These are phyloP conservation scores for Littorina saxatilis DNA, from an alignment of 1,140 invertebrate species.

Conservation along the genomic window DNA sequence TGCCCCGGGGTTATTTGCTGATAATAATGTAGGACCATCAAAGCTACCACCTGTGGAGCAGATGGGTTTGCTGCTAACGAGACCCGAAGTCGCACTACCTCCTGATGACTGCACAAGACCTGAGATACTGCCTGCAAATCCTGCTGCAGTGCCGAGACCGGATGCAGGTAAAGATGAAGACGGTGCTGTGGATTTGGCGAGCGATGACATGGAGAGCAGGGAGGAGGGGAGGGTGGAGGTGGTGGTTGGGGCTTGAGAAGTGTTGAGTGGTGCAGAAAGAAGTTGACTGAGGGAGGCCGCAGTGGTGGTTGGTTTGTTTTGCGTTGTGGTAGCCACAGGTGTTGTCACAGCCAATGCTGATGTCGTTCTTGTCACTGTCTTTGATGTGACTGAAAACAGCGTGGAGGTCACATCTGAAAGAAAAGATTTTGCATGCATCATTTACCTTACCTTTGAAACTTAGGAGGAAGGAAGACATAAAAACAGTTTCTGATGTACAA, in stretches of 20 bases:
- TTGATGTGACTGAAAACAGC: too few species aligned
- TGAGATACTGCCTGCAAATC: background rate
- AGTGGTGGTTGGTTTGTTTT: background rate
- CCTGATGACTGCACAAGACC: background rate
- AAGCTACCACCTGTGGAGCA: background rate
- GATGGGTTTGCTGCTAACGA: conserved; percentile 12
- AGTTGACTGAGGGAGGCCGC: conserved; percentile 19
- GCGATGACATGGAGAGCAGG: background rate
- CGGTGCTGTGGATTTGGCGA: background rate
- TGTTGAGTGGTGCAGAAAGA: background rate
- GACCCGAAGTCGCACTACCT: background rate
- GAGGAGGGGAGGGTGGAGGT: background rate
- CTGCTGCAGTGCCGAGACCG: background rate
- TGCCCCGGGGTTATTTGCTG: too few species aligned
- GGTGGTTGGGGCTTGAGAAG: background rate
- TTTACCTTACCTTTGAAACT: too few species aligned
- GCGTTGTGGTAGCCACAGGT: background rate
- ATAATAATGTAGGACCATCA: background rate
- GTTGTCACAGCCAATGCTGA: conserved; percentile 21
- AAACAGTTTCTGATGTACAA: too few species aligned
- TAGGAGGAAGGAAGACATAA: too few species aligned
- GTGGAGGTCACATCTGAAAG: too few species aligned
- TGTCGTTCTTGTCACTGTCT: background rate
- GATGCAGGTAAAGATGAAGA: background rate
- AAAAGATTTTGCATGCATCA: too few species aligned